Conservation (phyloP, 2,888 invertebrate species). For the Drosophila prostipennis region DNA sequence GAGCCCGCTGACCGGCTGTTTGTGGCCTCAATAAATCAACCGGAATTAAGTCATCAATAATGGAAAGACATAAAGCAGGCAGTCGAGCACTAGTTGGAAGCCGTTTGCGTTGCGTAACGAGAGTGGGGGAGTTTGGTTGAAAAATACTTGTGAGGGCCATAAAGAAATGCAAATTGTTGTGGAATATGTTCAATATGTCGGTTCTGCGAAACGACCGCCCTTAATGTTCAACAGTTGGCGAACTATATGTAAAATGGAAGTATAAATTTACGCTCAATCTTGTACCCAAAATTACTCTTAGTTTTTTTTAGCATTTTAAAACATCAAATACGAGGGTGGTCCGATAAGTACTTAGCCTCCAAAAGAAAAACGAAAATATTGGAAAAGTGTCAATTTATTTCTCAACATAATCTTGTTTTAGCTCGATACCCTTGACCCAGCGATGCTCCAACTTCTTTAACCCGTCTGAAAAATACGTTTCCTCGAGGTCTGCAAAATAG, state of each 20-base stretch:
- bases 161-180: conserved; percentile 46
- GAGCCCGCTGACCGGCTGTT: conserved; percentile 53
- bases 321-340: too few species aligned
- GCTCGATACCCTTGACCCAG: too few species aligned
- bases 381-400: too few species aligned
- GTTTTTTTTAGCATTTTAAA: background rate
- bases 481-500: too few species aligned
- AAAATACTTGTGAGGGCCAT: conserved; percentile 40
- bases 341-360: too few species aligned
- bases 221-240: conserved; percentile 17
- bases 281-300: too few species aligned
- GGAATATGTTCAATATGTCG: conserved; percentile 42
- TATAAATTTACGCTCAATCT: too few species aligned
- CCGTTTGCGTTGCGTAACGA: conserved; percentile 27
- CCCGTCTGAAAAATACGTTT: too few species aligned
- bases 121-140: conserved; percentile 6
- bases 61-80: conserved; percentile 70
- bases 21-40: conserved; percentile 79
- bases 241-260: background rate
- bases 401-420: too few species aligned
- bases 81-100: conserved; percentile 45
- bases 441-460: too few species aligned
- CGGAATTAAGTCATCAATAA: conserved; percentile 82
- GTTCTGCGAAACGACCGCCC: background rate
- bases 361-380: too few species aligned